Evolutionary conservation across 2,888 invertebrate species (phyloP).

Genomic region (Phlogophora meticulosa): DNA sequence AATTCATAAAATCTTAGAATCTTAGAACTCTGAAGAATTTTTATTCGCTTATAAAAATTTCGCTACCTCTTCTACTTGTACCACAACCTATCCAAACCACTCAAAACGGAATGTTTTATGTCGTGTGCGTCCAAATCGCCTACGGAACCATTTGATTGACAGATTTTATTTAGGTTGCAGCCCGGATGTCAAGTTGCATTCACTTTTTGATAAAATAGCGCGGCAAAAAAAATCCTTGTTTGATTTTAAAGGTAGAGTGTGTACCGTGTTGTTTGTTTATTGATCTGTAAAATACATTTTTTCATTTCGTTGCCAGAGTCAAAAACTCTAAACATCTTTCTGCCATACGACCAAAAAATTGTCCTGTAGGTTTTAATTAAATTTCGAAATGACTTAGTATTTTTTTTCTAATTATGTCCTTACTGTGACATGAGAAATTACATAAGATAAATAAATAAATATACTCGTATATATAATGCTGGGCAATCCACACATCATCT

Average conservation of each 20-base stretch:
- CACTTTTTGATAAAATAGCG: conserved; percentile 46
- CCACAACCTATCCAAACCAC: conserved; percentile 62
- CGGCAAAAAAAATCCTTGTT: conserved; percentile 14
- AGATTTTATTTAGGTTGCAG: conserved; percentile 71
- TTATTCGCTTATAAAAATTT: background rate
- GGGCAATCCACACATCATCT: no score
- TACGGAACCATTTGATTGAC: conserved; percentile 78
- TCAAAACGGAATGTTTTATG: conserved; percentile 85
- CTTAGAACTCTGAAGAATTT: no score
- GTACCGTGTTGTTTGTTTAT: conserved; percentile 9
- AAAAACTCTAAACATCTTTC: background rate
- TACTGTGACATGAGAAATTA: no score
- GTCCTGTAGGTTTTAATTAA: background rate
- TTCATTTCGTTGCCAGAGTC: background rate
- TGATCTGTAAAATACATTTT: background rate
- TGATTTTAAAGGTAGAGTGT: conserved; percentile 21
- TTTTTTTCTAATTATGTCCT: no score
- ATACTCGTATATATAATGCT: no score
- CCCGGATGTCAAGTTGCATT: conserved; percentile 54
- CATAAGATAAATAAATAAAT: no score
- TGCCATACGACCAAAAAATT: background rate
- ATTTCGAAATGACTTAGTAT: no score
- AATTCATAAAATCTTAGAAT: no score
- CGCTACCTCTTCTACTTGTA: conserved; percentile 44
- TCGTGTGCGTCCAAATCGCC: conserved; percentile 75